Evolutionary conservation across 1,140 invertebrate species (phyloP).

Genomic region (Pinna nobilis): DNA sequence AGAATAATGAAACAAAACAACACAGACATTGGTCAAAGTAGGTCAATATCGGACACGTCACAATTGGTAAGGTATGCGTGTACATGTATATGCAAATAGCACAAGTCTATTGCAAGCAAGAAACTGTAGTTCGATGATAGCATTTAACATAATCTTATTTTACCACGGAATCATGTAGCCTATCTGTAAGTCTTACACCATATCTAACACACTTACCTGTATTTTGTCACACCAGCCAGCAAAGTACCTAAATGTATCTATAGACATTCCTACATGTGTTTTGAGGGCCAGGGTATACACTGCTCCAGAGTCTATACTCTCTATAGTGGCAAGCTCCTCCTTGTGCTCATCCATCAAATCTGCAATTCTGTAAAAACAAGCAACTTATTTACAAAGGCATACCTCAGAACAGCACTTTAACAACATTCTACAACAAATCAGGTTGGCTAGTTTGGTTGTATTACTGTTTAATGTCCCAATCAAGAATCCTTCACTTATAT

Average conservation of each 20-base stretch:
- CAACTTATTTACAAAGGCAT: background rate
- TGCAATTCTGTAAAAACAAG: conserved; percentile 81
- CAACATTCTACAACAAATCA: background rate
- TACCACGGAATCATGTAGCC: too few relatives aligned
- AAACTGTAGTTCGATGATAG: background rate
- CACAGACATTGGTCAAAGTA: too few relatives aligned
- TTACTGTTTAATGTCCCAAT: too few relatives aligned
- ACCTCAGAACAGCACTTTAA: background rate
- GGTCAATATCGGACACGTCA: too few relatives aligned
- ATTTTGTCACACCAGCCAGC: conserved; percentile 95
- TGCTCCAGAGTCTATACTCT: conserved; percentile 93
- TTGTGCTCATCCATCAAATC: conserved; percentile 95
- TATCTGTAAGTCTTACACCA: too few relatives aligned
- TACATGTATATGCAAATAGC: too few relatives aligned
- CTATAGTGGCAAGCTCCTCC: conserved; percentile 95
- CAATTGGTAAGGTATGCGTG: too few relatives aligned
- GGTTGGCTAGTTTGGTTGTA: too few relatives aligned
- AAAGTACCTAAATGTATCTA: conserved; percentile 81
- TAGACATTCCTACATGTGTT: conserved; percentile 80
- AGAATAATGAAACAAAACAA: too few relatives aligned
- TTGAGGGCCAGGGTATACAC: conserved; percentile 96
- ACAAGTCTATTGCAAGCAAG: background rate
- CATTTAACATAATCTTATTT: too few relatives aligned
- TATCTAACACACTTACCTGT: too few relatives aligned
- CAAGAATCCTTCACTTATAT: too few relatives aligned